These are phyloP conservation scores for Diabrotica undecimpunctata DNA, from an alignment of 1,140 invertebrate species.

Conservation along the genomic window DNA sequence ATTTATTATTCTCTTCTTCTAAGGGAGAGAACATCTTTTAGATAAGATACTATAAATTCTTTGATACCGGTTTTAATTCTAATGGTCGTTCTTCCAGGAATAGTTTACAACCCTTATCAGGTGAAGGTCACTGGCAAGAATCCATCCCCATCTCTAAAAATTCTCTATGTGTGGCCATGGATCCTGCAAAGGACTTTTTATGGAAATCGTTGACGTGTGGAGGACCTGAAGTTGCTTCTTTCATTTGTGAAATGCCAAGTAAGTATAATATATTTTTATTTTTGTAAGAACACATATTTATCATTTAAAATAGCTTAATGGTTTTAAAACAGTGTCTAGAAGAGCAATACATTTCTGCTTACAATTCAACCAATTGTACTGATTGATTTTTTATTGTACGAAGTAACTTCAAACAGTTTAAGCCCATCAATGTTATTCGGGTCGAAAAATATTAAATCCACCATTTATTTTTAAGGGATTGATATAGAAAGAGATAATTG, in stretches of 20 bases:
- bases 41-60: not conserved
- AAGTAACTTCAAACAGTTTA: no score
- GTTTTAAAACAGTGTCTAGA: no score
- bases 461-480: no score
- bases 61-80: no score
- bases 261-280: slow-evolving; percentile 29
- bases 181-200: slow-evolving; percentile 65
- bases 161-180: slow-evolving; percentile 61
- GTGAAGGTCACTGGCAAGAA: slow-evolving; percentile 66
- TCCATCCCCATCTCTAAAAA: slow-evolving; percentile 35
- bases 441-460: no score
- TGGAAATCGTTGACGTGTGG: slow-evolving; percentile 68
- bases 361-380: no score
- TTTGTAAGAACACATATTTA: no score
- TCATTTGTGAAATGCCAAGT: slow-evolving; percentile 73
- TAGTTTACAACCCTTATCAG: slow-evolving; percentile 52
- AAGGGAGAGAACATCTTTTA: not conserved
- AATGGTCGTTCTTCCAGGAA: slow-evolving; percentile 31
- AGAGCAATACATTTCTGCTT: no score
- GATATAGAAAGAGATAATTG: no score
- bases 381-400: no score
- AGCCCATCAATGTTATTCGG: no score
- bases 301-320: no score
- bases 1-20: not conserved
- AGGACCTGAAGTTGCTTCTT: slow-evolving; percentile 67